Evolutionary conservation across 2,113 vertebrate genomes (phyloP).

Genomic region (Hyperopisus bebe): DNA sequence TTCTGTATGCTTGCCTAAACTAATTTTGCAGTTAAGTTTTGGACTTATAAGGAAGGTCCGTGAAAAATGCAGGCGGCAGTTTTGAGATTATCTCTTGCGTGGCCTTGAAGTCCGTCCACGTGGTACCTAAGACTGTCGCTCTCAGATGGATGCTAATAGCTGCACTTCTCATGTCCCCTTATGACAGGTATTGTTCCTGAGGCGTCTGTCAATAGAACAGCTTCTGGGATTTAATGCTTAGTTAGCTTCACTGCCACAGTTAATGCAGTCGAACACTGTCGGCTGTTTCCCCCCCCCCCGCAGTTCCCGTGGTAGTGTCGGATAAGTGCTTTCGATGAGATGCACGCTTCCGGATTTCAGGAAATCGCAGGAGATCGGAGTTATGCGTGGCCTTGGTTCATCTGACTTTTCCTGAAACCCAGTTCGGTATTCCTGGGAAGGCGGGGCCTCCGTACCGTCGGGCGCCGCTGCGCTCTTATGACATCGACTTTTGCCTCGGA

Average conservation of each 20-base stretch:
- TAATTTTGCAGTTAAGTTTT: background rate
- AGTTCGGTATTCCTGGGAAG: background rate
- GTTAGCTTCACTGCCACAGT: background rate
- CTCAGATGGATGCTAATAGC: background rate
- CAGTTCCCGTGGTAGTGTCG: background rate
- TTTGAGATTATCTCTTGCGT: background rate
- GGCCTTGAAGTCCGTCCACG: background rate
- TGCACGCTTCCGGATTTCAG: background rate
- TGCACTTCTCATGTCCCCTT: background rate
- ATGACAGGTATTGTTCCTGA: background rate
- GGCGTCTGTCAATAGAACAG: background rate
- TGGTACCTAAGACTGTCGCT: background rate
- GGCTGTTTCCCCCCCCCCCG: background rate
- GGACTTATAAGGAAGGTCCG: background rate
- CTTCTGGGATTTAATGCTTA: background rate
- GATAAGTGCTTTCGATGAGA: background rate
- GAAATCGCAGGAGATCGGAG: background rate
- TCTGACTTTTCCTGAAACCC: background rate
- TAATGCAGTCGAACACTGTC: background rate
- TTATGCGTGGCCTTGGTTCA: background rate
- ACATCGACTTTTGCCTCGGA: background rate
- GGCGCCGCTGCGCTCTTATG: background rate
- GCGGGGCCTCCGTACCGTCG: background rate
- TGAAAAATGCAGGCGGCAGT: background rate
- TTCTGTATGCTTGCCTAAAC: background rate